A percentile compares a stretch with the other conserved stretches of the same genome.
phyloP scores from a whole-genome alignment of 2,797 vertebrate genomes.

The Syngnathus rostellatus region DNA sequence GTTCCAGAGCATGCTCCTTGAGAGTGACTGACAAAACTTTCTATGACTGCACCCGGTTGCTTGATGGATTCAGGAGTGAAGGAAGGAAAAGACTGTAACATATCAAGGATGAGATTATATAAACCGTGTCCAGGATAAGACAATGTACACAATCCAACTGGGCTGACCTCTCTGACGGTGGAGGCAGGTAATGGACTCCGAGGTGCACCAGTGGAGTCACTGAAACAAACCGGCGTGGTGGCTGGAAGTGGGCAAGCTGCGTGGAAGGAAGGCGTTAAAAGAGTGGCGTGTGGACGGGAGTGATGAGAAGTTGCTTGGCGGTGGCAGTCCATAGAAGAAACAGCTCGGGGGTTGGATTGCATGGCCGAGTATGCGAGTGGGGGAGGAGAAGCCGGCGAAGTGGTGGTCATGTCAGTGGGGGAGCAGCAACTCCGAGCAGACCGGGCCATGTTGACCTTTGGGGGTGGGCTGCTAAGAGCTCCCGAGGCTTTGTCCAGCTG shows the following conservation, averaged over 20 bases:
- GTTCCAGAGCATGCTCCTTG: constrained; percentile 93
- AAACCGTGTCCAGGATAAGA: background rate
- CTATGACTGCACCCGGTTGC: constrained; percentile 86
- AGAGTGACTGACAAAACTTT: constrained; percentile 87
- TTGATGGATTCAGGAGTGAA: constrained; percentile 57
- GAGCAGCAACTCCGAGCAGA: constrained; percentile 21
- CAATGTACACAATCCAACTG: background rate
- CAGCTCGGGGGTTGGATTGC: background rate
- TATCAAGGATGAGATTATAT: background rate
- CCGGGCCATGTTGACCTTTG: constrained; percentile 33
- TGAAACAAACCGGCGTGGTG: constrained; percentile 23
- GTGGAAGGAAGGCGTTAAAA: background rate
- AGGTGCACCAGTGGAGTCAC: constrained; percentile 20
- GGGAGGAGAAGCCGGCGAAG: constrained; percentile 17
- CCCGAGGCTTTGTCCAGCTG: constrained; percentile 25
- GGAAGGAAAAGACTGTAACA: constrained; percentile 58
- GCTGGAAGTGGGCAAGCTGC: constrained; percentile 42
- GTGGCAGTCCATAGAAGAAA: constrained; percentile 11
- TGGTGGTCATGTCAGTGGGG: background rate
- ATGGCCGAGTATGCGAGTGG: constrained; percentile 50
- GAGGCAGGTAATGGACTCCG: constrained; percentile 55
- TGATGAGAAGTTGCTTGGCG: constrained; percentile 10
- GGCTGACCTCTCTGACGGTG: constrained; percentile 73
- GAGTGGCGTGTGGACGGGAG: constrained; percentile 9
- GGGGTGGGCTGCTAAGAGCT: constrained; percentile 1